Conservation (phyloP, 2,888 invertebrate species). For the Mythimna vitellina region DNA sequence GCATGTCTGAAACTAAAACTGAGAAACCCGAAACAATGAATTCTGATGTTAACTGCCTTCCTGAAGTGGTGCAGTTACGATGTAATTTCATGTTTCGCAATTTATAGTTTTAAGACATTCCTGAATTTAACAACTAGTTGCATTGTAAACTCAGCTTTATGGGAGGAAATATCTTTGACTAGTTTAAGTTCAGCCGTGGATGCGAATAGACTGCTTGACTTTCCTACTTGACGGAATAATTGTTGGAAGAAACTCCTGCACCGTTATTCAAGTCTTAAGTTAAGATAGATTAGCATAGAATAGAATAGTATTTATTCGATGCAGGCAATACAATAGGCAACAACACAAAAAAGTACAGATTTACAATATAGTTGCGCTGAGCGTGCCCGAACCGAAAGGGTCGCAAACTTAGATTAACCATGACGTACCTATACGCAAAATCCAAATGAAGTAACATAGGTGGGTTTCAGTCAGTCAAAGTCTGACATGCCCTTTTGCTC, state of each 20-base stretch:
- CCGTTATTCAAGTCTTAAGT: not conserved
- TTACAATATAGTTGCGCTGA: too few species aligned
- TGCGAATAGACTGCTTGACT: constrained; percentile 21
- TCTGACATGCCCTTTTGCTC: too few species aligned
- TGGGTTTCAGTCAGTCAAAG: too few species aligned
- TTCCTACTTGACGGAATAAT: constrained; percentile 8
- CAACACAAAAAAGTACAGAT: too few species aligned
- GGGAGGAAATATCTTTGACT: constrained; percentile 36
- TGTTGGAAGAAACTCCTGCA: not conserved
- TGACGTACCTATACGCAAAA: too few species aligned
- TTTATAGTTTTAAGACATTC: constrained; percentile 52
- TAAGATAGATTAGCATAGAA: too few species aligned
- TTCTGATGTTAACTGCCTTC: not conserved
- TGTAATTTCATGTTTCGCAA: constrained; percentile 21
- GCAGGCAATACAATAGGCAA: too few species aligned
- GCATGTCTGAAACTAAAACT: not conserved
- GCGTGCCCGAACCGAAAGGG: too few species aligned
- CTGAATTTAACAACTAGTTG: constrained; percentile 29
- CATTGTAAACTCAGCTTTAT: constrained; percentile 38
- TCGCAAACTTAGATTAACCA: too few species aligned
- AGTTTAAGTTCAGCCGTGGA: constrained; percentile 26
- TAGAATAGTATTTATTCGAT: too few species aligned
- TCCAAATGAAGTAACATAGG: too few species aligned
- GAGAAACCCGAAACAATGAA: not conserved
- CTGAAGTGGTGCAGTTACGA: not conserved